These are phyloP conservation scores for Hirundo rustica DNA, from an alignment of 2,797 vertebrate species.

Conservation along the genomic window DNA sequence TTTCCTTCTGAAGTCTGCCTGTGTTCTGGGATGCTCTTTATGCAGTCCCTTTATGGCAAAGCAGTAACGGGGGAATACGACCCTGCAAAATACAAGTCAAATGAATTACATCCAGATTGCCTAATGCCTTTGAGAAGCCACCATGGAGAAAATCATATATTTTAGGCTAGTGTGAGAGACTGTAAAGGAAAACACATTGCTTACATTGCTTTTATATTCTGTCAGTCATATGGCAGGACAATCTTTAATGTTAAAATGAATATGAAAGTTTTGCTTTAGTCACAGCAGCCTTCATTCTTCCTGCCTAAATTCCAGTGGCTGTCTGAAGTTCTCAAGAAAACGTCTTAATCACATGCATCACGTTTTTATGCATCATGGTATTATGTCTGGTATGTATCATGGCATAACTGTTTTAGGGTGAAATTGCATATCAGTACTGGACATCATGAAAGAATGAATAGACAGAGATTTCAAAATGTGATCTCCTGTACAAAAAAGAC, in stretches of 20 bases:
- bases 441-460: not conserved
- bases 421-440: not conserved
- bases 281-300: not conserved
- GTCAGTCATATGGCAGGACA: not conserved
- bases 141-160: not conserved
- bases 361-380: too few species aligned
- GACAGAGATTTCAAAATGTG: not conserved
- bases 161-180: not conserved
- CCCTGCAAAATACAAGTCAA: not conserved
- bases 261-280: not conserved
- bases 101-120: conserved; percentile 15
- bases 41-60: not conserved
- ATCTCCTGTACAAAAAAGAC: not conserved
- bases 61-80: not conserved
- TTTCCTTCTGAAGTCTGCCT: not conserved
- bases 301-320: not conserved
- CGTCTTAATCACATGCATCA: not conserved
- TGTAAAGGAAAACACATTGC: not conserved
- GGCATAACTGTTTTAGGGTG: not conserved
- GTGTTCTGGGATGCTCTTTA: conserved; percentile 2
- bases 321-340: not conserved
- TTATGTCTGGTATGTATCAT: not conserved
- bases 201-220: not conserved
- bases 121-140: not conserved
- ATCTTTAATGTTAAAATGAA: not conserved